These are phyloP conservation scores for Trachelus stipa DNA, from an alignment of 2,888 invertebrate genomes.

Conservation along the genomic window DNA sequence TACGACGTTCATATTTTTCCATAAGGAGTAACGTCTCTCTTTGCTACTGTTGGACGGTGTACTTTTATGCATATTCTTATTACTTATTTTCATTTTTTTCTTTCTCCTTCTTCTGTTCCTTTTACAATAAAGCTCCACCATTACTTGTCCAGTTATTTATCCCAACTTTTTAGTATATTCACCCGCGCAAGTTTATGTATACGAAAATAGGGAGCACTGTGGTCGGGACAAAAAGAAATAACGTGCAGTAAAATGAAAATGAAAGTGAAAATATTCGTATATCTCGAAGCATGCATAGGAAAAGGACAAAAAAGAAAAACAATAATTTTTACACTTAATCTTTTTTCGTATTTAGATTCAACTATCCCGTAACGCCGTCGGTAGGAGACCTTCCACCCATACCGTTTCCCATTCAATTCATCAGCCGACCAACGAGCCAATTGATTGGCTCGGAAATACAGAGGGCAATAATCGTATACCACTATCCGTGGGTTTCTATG, in stretches of 20 bases:
- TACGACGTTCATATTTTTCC: not conserved
- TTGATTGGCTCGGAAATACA: not conserved
- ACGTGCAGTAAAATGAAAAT: not conserved
- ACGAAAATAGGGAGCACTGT: not conserved
- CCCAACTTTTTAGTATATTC: not conserved
- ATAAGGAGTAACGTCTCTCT: not conserved
- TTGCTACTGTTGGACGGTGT: not conserved
- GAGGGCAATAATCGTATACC: not conserved
- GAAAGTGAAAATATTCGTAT: not conserved
- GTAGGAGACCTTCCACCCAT: not conserved
- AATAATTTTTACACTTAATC: not conserved
- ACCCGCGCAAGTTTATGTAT: not conserved
- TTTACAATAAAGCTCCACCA: not conserved
- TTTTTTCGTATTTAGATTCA: not conserved
- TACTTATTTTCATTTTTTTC: not conserved
- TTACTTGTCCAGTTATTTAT: not conserved
- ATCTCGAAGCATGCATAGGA: not conserved
- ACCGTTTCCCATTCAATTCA: not conserved
- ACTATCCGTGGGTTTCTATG: not conserved
- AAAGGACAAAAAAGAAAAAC: not conserved
- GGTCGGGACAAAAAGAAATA: not conserved
- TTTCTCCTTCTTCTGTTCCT: not conserved
- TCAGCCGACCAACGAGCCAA: conserved; percentile 3
- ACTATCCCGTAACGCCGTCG: not conserved
- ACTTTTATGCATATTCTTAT: not conserved